A percentile compares a stretch with the other conserved stretches of the same genome.
Evolutionary conservation across 2,888 invertebrate species (phyloP).

Genomic region (Ceraclea dissimilis): DNA sequence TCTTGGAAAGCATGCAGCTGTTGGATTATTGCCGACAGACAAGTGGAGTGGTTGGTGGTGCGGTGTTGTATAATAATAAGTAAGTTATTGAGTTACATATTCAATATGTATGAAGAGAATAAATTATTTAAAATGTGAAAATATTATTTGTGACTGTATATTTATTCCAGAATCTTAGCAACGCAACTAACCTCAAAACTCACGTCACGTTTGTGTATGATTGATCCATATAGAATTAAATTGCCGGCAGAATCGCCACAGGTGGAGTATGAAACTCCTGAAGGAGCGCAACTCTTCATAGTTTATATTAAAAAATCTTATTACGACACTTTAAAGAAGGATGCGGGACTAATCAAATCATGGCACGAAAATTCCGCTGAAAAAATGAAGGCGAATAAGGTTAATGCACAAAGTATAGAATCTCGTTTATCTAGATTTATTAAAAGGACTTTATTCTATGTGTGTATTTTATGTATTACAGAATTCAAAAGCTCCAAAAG

Average conservation of each 20-base stretch:
- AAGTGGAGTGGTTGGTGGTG: slow-evolving; percentile 74
- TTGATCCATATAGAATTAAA: slow-evolving; percentile 78
- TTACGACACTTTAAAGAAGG: slow-evolving; percentile 45
- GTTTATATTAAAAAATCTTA: slow-evolving; percentile 65
- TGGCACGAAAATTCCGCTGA: slow-evolving; percentile 22
- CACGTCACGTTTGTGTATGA: slow-evolving; percentile 71
- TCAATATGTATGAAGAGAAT: not conserved
- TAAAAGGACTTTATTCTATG: no score
- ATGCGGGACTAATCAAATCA: slow-evolving; percentile 33
- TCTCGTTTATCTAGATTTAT: no score
- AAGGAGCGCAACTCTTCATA: slow-evolving; percentile 71
- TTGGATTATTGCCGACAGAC: slow-evolving; percentile 76
- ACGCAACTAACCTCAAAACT: slow-evolving; percentile 68
- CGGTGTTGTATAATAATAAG: slow-evolving; percentile 85
- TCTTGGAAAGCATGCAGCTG: slow-evolving; percentile 79
- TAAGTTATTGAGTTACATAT: slow-evolving; percentile 36
- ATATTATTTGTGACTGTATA: not conserved
- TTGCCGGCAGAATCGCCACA: slow-evolving; percentile 65
- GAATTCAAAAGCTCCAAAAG: slow-evolving; percentile 32
- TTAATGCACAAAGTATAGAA: no score
- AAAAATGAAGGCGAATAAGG: slow-evolving; percentile 22
- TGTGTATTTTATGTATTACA: not conserved
- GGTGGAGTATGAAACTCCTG: slow-evolving; percentile 64
- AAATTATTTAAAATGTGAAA: not conserved
- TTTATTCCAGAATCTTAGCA: slow-evolving; percentile 60